Conservation (phyloP, 2,888 invertebrate species). For the Thereva unica region DNA sequence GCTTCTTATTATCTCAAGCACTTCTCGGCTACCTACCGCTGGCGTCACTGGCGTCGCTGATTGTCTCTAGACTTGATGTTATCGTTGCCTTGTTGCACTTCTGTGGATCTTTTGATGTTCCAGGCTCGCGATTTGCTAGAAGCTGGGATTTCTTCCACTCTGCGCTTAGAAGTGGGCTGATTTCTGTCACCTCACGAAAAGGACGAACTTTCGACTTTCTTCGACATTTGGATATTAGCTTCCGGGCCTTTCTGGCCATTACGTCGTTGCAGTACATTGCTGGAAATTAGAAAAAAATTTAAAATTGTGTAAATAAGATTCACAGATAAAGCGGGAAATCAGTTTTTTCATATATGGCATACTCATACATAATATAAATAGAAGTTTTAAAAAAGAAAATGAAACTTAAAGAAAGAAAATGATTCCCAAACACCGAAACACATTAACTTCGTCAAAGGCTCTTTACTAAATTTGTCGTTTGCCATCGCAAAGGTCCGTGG, state of each 20-base stretch:
- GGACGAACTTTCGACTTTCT: slow-evolving; percentile 64
- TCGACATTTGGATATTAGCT: slow-evolving; percentile 59
- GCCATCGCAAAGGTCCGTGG: too few species aligned
- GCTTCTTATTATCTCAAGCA: too few species aligned
- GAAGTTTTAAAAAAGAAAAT: too few species aligned
- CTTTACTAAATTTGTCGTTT: too few species aligned
- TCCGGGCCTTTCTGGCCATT: slow-evolving; percentile 62
- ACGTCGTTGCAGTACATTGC: slow-evolving; percentile 70
- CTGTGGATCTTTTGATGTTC: too few species aligned
- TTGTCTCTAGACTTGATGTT: slow-evolving; percentile 19
- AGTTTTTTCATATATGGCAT: too few species aligned
- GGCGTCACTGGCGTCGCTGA: slow-evolving; percentile 20
- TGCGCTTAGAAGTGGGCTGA: slow-evolving; percentile 35
- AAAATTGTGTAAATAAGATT: background rate
- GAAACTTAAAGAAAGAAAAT: too few species aligned
- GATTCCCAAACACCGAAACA: too few species aligned
- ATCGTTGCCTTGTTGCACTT: too few species aligned
- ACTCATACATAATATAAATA: too few species aligned
- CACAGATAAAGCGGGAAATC: too few species aligned
- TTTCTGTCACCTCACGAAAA: slow-evolving; percentile 54
- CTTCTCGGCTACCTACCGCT: slow-evolving; percentile 5
- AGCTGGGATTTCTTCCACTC: background rate
- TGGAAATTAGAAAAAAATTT: slow-evolving; percentile 52
- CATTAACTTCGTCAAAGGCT: too few species aligned
- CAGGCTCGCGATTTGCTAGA: background rate